Base-by-base conservation (phyloP, 2,113 vertebrate species). In the Maylandia zebra region DNA sequence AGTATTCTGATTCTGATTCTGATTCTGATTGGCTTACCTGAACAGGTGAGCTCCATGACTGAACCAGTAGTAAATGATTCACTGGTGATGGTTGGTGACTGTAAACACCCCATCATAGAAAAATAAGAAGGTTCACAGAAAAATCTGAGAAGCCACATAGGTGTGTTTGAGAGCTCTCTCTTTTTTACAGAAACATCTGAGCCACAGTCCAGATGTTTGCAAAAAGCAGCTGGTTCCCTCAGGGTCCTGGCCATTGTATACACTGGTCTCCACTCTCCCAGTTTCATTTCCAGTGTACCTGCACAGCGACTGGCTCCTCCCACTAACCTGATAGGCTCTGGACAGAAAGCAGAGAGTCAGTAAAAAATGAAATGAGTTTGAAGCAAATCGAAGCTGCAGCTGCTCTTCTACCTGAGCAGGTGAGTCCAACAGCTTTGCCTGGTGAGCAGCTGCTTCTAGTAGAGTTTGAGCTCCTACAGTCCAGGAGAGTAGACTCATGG, bases 61-160 rank as follows among this genome's bases (percentile, higher is more conserved):
- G 24, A 27, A 27, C 24, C 24, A 27, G 24, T 27, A 27, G 24
- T 27, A 27, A 27, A 27, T 27, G 24, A 27, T 27, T 27, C 24
- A 27, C 24, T 27, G 24, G 24, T 27, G 24, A 27, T 27, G 24
- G 24, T 27, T 27, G 24, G 24, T 27, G 24, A 27, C 24, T 27
- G 24, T 27, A 27, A 27, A 50, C 17, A 52, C 48, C 48, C 17
- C 48, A 52, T 19, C 48, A 3, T 1, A 52, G 48, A 52, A 52
- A 52, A 52, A 52, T 19, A 52, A 52, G 5, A 3, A 52, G 0
- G 3, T 52, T 9, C 48, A 52, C 48, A 52, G 8, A 1, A 19
- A 52, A 3, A 1, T 52, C 48, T 52, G 48, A 1, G 1, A 52
- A 5, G 1, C 22, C 22, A 56, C 55, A 56, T 3, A 56, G 0